These are phyloP conservation scores for Sorex araneus DNA, from an alignment of 2,113 vertebrate species.

Conservation along the genomic window DNA sequence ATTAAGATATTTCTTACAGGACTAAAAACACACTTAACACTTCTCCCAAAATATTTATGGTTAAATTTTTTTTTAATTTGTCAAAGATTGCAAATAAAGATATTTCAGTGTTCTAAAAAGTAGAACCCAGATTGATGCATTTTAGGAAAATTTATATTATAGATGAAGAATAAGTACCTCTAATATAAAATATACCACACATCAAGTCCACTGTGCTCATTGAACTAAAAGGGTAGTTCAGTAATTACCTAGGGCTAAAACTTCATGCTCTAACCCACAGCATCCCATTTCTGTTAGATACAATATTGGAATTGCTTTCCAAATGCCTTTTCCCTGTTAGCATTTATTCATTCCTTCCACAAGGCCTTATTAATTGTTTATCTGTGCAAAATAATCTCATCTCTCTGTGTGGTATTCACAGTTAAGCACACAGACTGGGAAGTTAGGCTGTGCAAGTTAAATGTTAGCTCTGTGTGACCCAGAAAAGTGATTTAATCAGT, in stretches of 20 bases:
- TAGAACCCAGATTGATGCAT: not conserved
- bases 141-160: not conserved
- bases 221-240: not conserved
- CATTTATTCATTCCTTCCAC: conserved; percentile 8
- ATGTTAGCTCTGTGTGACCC: not conserved
- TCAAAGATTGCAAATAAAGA: not conserved
- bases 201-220: not conserved
- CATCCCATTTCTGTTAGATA: not conserved
- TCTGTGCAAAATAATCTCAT: not conserved
- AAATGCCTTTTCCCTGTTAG: not conserved
- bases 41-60: not conserved
- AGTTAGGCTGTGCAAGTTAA: not conserved
- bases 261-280: not conserved
- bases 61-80: not conserved
- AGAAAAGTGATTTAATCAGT: not conserved
- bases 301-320: not conserved
- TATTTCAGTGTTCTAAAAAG: conserved; percentile 26
- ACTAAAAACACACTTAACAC: conserved; percentile 46
- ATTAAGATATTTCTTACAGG: not conserved
- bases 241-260: not conserved
- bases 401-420: not conserved
- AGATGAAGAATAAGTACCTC: not conserved
- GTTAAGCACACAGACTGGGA: not conserved
- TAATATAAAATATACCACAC: not conserved
- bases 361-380: not conserved